Evolutionary conservation across 2,888 invertebrate species (phyloP).

Genomic region (Spisula solida): DNA sequence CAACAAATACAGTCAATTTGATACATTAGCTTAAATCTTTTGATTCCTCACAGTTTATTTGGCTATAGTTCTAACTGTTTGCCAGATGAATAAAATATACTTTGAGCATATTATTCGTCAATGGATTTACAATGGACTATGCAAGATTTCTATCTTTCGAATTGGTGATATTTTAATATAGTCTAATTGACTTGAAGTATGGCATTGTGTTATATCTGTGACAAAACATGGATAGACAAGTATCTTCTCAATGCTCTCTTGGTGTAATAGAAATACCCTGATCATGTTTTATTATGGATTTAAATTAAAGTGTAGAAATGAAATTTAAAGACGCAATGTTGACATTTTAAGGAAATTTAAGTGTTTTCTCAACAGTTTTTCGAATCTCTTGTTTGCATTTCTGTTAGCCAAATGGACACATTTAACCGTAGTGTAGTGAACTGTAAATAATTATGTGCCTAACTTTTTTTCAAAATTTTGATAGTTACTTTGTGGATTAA

Average conservation of each 20-base stretch:
- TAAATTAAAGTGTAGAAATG: conserved; percentile 7
- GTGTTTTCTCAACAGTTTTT: conserved; percentile 13
- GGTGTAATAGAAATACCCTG: background rate
- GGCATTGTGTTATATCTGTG: conserved; percentile 26
- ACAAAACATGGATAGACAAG: background rate
- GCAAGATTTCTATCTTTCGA: conserved; percentile 50
- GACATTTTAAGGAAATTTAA: background rate
- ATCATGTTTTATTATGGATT: background rate
- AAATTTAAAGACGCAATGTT: background rate
- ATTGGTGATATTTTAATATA: conserved; percentile 45
- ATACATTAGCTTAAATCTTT: conserved; percentile 34
- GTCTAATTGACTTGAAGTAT: conserved; percentile 34
- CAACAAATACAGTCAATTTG: background rate
- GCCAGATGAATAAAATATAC: conserved; percentile 31
- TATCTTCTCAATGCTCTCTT: background rate
- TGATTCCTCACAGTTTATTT: conserved; percentile 32
- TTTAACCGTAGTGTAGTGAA: background rate
- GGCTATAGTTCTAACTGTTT: conserved; percentile 44
- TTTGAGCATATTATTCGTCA: background rate
- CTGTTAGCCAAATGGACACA: background rate
- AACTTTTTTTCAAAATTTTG: background rate
- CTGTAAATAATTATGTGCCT: background rate
- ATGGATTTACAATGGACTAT: conserved; percentile 41
- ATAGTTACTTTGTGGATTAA: background rate
- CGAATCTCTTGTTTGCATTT: background rate